Evolutionary conservation across 2,888 invertebrate genomes (phyloP).

Genomic region (Pyrocoelia pectoralis): DNA sequence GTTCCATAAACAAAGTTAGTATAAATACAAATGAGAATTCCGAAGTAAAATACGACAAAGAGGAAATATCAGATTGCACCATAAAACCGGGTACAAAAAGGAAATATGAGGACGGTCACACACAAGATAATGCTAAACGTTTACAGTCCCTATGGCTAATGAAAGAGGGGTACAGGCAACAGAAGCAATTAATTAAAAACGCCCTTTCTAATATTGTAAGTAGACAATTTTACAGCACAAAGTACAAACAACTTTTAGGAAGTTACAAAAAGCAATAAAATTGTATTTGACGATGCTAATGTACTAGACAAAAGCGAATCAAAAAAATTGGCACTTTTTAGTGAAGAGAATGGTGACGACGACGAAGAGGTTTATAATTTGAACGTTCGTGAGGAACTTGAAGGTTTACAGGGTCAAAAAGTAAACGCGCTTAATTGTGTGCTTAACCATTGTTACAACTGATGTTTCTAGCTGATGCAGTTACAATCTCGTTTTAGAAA

Average conservation of each 20-base stretch:
- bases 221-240: conserved; percentile 46
- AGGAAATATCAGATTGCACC: too few species aligned
- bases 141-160: conserved; percentile 72
- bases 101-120: conserved; percentile 8
- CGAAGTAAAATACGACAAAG: not conserved
- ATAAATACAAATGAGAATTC: not conserved
- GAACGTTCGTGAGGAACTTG: conserved; percentile 71
- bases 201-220: conserved; percentile 71
- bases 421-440: conserved; percentile 53
- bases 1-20: not conserved
- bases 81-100: not conserved
- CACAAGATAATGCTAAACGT: conserved; percentile 70
- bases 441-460: too few species aligned
- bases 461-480: conserved; percentile 66
- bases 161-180: conserved; percentile 69
- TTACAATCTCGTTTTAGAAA: conserved; percentile 77
- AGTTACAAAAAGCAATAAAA: conserved; percentile 65
- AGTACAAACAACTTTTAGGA: conserved; percentile 35
- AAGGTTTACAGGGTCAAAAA: conserved; percentile 71
- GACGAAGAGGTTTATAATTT: conserved; percentile 67
- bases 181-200: conserved; percentile 70
- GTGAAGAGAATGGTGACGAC: conserved; percentile 46
- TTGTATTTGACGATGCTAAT: conserved; percentile 66
- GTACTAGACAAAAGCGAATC: not conserved
- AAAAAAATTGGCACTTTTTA: conserved; percentile 30